These are phyloP conservation scores for Cossypha heuglini DNA, from an alignment of 2,797 vertebrate genomes.

Conservation along the genomic window DNA sequence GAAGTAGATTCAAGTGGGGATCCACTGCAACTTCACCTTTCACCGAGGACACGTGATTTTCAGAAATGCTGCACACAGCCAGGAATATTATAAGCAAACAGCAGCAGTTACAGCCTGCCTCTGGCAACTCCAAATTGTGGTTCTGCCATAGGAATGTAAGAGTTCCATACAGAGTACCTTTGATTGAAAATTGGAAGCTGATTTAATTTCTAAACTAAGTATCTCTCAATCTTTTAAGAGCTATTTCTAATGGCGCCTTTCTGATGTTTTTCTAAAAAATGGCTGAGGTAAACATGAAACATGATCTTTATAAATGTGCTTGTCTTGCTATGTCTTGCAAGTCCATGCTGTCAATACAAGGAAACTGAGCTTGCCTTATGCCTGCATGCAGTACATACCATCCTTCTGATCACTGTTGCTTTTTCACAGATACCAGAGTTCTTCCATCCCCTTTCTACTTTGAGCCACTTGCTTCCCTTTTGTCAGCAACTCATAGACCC, in stretches of 20 bases:
- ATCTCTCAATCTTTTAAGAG: background rate
- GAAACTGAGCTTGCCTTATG: background rate
- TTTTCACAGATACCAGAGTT: background rate
- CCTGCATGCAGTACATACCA: background rate
- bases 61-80: background rate
- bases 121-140: background rate
- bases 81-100: background rate
- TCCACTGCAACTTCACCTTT: background rate
- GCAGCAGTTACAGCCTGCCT: background rate
- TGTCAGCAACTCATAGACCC: background rate
- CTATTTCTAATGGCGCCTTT: background rate
- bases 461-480: background rate
- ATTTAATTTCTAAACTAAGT: background rate
- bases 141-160: background rate
- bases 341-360: background rate
- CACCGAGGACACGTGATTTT: background rate
- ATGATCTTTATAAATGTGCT: background rate
- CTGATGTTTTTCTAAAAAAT: background rate
- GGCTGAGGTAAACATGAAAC: background rate
- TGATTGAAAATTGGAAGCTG: background rate
- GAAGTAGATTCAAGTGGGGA: background rate
- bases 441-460: background rate
- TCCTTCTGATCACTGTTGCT: background rate
- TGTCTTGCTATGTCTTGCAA: background rate
- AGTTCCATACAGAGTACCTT: background rate